These are phyloP conservation scores for Pelodytes ibericus DNA, from an alignment of 2,797 vertebrate species.

Conservation along the genomic window DNA sequence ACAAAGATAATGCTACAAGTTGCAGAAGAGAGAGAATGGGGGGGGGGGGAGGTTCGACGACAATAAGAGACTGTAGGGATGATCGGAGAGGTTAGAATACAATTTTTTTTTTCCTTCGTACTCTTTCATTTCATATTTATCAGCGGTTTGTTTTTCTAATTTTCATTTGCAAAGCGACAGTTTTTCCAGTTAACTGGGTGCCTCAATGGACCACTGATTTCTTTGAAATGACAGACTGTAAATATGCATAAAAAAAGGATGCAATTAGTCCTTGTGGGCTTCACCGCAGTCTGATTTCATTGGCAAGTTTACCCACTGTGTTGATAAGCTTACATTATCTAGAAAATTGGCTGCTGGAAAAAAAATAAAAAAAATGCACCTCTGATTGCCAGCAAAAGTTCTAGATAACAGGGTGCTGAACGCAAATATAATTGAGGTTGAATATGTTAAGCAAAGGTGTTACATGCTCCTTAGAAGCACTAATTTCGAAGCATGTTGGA, in stretches of 20 bases:
- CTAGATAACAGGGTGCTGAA: slow-evolving; percentile 98
- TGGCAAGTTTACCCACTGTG: slow-evolving; percentile 97
- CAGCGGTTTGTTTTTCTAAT: slow-evolving; percentile 98
- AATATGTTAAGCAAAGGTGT: slow-evolving; percentile 99
- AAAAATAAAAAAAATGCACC: no score
- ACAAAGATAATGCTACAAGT: slow-evolving; percentile 76
- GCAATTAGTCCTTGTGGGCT: slow-evolving; percentile 97
- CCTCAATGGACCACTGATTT: slow-evolving; percentile 98
- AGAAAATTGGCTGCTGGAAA: slow-evolving; percentile 99
- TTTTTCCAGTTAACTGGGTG: slow-evolving; percentile 89
- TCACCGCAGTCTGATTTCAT: slow-evolving; percentile 98
- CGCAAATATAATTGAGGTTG: slow-evolving; percentile 99
- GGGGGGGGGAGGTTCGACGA: not conserved
- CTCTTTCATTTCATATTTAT: slow-evolving; percentile 95
- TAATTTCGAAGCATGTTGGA: slow-evolving; percentile 95
- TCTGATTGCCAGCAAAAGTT: slow-evolving; percentile 99
- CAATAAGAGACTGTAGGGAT: no score
- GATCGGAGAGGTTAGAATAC: slow-evolving; percentile 78
- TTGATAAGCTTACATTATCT: slow-evolving; percentile 99
- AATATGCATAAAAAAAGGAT: slow-evolving; percentile 99
- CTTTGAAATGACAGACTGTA: slow-evolving; percentile 99
- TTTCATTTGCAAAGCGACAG: slow-evolving; percentile 98
- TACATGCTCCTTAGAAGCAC: slow-evolving; percentile 91
- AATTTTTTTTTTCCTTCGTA: slow-evolving; percentile 68
- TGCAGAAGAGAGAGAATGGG: not conserved